phyloP scores from a whole-genome alignment of 2,113 vertebrate genomes.

The Caloenas nicobarica region DNA sequence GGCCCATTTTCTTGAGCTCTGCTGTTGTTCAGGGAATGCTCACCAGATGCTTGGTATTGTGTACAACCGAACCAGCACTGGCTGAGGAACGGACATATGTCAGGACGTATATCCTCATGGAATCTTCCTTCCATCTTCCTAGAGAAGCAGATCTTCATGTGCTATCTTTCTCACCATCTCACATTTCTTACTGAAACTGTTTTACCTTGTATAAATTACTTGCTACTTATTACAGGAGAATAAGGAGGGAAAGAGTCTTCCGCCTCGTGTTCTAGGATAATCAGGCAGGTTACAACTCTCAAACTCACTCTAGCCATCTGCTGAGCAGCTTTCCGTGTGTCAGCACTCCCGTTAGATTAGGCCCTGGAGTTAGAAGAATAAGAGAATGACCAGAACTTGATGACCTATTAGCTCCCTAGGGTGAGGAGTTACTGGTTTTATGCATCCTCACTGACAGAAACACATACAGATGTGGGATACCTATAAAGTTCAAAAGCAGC shows the following conservation, averaged over 20 bases:
- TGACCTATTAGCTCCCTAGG: not conserved
- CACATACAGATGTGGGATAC: not conserved
- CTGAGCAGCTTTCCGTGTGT: not conserved
- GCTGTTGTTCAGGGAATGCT: not conserved
- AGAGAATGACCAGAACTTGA: not conserved
- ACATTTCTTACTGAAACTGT: not conserved
- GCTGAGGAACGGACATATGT: not conserved
- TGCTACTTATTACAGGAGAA: not conserved
- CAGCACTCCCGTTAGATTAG: not conserved
- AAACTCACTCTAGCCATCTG: not conserved
- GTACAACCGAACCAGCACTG: not conserved
- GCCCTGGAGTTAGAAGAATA: not conserved
- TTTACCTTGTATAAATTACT: not conserved
- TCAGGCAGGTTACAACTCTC: not conserved
- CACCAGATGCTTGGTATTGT: not conserved
- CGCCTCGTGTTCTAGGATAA: not conserved
- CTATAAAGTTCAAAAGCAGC: not conserved
- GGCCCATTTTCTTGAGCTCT: not conserved
- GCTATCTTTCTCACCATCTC: not conserved
- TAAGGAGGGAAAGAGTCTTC: not conserved
- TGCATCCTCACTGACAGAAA: not conserved
- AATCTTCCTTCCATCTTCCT: not conserved
- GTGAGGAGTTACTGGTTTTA: not conserved
- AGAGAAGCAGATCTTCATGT: not conserved
- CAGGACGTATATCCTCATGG: not conserved